Evolutionary conservation across 2,888 invertebrate genomes (phyloP).

Genomic region (Ormyrus thymus): DNA sequence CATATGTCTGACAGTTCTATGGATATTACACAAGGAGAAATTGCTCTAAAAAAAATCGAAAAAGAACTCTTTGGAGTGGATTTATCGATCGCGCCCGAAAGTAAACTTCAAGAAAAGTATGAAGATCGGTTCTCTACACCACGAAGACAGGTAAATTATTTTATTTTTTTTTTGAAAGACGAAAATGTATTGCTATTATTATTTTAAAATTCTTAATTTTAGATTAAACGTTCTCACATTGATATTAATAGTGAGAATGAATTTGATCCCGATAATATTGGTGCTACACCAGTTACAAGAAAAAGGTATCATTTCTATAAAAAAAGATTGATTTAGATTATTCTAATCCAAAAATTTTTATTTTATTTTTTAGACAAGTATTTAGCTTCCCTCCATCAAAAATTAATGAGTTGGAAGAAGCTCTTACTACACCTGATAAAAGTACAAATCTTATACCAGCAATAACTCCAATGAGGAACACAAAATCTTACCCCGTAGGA

Average conservation of each 20-base stretch:
- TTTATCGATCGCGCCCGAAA: conserved; percentile 23
- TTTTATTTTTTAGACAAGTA: conserved; percentile 20
- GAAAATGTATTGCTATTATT: conserved; percentile 10
- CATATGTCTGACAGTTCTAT: conserved; percentile 54
- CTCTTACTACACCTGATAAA: conserved; percentile 21
- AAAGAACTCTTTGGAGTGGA: conserved; percentile 61
- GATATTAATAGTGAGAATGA: conserved; percentile 29
- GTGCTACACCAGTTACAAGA: conserved; percentile 47
- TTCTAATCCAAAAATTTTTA: conserved; percentile 6
- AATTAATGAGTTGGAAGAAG: neutral
- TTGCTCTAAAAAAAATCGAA: conserved; percentile 62
- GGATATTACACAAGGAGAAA: conserved; percentile 63
- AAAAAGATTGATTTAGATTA: neutral
- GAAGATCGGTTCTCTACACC: conserved; percentile 56
- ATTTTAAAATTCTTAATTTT: conserved; percentile 22
- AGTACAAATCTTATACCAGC: conserved; percentile 31
- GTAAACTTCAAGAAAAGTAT: conserved; percentile 33
- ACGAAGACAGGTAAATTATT: conserved; percentile 38
- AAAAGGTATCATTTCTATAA: conserved; percentile 33
- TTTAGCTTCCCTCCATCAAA: conserved; percentile 7
- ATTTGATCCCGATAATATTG: conserved; percentile 50
- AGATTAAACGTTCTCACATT: neutral
- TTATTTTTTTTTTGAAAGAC: neutral
- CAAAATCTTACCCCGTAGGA: conserved; percentile 55
- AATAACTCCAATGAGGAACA: conserved; percentile 45